Evolutionary conservation across 2,888 invertebrate genomes (phyloP).

Genomic region (Phengaris arion): DNA sequence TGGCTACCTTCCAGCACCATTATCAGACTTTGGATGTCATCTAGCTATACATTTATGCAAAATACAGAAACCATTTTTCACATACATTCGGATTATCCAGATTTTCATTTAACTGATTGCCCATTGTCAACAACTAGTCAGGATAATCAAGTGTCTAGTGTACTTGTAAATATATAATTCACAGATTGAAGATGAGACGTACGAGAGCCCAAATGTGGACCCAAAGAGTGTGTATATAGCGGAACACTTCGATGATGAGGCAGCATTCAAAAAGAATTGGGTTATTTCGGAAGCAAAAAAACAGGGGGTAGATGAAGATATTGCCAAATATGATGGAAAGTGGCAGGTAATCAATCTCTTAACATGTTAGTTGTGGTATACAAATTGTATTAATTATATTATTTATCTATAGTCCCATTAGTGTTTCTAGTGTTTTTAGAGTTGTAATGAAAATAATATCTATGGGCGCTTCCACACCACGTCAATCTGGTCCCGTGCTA

Average conservation of each 20-base stretch:
- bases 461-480: too few species aligned
- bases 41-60: too few species aligned
- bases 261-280: constrained; percentile 89
- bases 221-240: constrained; percentile 84
- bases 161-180: constrained; percentile 21
- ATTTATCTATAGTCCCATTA: not conserved
- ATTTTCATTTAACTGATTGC: too few species aligned
- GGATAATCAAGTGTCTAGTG: too few species aligned
- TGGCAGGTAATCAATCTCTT: constrained; percentile 72
- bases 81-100: too few species aligned
- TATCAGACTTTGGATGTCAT: too few species aligned
- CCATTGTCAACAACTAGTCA: too few species aligned
- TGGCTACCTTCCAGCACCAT: too few species aligned
- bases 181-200: constrained; percentile 72
- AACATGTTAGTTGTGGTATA: constrained; percentile 23
- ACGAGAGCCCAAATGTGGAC: constrained; percentile 85
- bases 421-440: too few species aligned
- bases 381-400: not conserved
- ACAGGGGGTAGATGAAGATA: constrained; percentile 90
- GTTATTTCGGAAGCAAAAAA: constrained; percentile 94
- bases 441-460: too few species aligned
- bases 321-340: constrained; percentile 96
- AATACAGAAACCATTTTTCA: too few species aligned
- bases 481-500: too few species aligned
- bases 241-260: constrained; percentile 91